phyloP scores from a whole-genome alignment of 2,113 vertebrate species.

The Marcusenius ussheri region DNA sequence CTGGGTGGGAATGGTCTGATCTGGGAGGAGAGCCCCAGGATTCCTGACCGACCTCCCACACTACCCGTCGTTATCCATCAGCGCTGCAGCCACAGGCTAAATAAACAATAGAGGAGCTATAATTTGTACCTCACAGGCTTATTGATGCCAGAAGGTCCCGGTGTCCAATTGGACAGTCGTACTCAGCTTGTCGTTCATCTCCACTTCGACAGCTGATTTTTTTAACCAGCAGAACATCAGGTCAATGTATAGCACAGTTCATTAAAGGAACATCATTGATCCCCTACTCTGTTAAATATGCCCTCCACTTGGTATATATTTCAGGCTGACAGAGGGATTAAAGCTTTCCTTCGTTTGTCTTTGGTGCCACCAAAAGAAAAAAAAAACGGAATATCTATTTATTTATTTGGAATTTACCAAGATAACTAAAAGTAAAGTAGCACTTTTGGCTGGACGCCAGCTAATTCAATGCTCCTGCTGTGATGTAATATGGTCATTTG shows the following conservation, averaged over 20 bases:
- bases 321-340: constrained; percentile 10
- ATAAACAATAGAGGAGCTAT: neutral
- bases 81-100: neutral
- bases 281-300: constrained; percentile 7
- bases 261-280: constrained; percentile 19
- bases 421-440: constrained; percentile 3
- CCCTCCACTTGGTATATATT: neutral
- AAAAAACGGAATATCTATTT: neutral
- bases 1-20: neutral
- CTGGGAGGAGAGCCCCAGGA: neutral
- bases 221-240: neutral
- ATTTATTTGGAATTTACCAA: neutral
- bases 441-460: neutral
- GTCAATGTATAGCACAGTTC: constrained; percentile 8
- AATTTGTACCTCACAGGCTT: constrained; percentile 10
- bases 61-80: neutral
- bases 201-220: neutral
- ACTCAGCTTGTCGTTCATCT: constrained; percentile 13
- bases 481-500: neutral
- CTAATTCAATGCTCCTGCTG: neutral
- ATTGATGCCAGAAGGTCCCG: constrained; percentile 16
- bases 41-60: neutral
- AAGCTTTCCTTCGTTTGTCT: constrained; percentile 3
- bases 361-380: neutral
- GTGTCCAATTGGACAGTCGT: neutral